These are phyloP conservation scores for Loripinus fragilis DNA, from an alignment of 2,888 invertebrate species.

Conservation along the genomic window DNA sequence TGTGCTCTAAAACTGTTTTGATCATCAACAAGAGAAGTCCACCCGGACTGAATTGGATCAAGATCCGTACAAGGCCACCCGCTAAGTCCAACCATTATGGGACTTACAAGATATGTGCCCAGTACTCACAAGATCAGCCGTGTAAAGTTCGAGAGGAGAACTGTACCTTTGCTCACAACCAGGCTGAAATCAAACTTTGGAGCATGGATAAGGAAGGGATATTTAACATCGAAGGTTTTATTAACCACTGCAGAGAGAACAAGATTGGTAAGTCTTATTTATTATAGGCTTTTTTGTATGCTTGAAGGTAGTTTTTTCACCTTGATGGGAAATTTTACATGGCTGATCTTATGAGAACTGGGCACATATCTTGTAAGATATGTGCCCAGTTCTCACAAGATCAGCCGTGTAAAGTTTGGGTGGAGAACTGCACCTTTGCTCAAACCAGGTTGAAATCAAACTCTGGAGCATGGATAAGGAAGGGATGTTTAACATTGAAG, in stretches of 20 bases:
- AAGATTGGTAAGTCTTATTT: conserved; percentile 61
- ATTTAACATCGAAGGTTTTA: conserved; percentile 69
- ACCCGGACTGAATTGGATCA: conserved; percentile 70
- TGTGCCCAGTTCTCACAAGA: conserved; percentile 72
- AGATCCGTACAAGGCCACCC: conserved; percentile 69
- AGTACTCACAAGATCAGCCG: conserved; percentile 66
- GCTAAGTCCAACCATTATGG: conserved; percentile 58
- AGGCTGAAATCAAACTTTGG: conserved; percentile 73
- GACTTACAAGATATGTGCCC: conserved; percentile 72
- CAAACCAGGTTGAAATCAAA: conserved; percentile 71
- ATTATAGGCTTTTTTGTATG: no score
- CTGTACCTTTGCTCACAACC: conserved; percentile 76
- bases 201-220: conserved; percentile 70
- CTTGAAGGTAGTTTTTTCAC: no score
- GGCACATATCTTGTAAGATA: conserved; percentile 71
- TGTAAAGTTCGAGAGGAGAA: conserved; percentile 72
- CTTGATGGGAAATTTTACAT: no score
- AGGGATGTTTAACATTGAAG: conserved; percentile 64
- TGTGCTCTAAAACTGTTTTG: conserved; percentile 69
- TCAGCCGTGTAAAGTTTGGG: conserved; percentile 71
- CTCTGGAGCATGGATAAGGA: conserved; percentile 76
- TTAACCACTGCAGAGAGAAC: conserved; percentile 58
- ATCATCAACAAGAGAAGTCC: conserved; percentile 62
- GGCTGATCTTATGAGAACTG: no score
- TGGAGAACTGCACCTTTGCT: conserved; percentile 74